phyloP scores from a whole-genome alignment of 2,888 invertebrate species.

The Heliconius sara region DNA sequence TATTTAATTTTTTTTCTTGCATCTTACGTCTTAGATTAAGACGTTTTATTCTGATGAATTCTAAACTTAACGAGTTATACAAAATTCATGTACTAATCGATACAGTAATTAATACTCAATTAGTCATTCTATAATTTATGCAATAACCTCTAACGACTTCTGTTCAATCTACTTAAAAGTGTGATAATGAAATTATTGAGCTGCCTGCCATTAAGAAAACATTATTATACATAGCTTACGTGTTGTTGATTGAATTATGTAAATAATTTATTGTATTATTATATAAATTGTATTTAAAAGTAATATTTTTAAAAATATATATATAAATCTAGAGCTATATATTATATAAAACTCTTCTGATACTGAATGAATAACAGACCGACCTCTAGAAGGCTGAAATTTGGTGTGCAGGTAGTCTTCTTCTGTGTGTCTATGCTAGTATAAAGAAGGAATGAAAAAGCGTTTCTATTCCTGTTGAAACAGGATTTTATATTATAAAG shows the following conservation, averaged over 20 bases:
- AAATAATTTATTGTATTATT: too few relatives aligned
- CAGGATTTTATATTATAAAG: too few relatives aligned
- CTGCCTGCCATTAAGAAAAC: constrained; percentile 10
- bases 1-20: neutral
- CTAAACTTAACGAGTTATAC: neutral
- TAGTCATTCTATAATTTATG: constrained; percentile 78
- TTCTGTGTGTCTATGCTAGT: too few relatives aligned
- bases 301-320: too few relatives aligned
- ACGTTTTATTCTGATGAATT: neutral
- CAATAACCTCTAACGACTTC: constrained; percentile 74
- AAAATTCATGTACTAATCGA: constrained; percentile 70
- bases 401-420: too few relatives aligned
- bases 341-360: too few relatives aligned
- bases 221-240: neutral
- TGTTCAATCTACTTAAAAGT: constrained; percentile 59
- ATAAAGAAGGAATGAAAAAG: too few relatives aligned
- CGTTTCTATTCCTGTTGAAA: too few relatives aligned
- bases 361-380: too few relatives aligned
- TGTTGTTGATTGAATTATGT: neutral
- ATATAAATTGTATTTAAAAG: too few relatives aligned
- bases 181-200: constrained; percentile 39
- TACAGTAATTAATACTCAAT: constrained; percentile 80
- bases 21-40: neutral
- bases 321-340: too few relatives aligned
- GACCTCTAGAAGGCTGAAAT: too few relatives aligned